Evolutionary conservation across 1,140 invertebrate genomes (phyloP).

Genomic region (Campoletis sonorensis): DNA sequence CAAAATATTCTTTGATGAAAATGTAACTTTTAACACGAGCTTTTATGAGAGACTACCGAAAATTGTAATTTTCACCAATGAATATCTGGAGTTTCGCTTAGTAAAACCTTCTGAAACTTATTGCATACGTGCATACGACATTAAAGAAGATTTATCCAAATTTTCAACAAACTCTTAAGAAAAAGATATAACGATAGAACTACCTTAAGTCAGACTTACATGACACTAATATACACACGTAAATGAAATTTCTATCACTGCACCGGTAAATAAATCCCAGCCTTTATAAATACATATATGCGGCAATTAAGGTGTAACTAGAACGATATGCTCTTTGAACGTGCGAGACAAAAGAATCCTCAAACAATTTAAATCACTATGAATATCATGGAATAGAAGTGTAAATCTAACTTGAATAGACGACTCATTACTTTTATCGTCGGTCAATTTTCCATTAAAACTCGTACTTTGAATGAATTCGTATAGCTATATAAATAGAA

Average conservation of each 20-base stretch:
- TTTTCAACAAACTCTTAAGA: too few species aligned
- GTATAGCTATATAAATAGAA: neutral
- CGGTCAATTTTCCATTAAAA: neutral
- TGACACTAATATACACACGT: neutral
- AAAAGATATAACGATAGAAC: too few species aligned
- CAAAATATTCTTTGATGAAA: too few species aligned
- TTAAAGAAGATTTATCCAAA: too few species aligned
- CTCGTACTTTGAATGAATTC: neutral
- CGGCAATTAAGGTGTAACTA: neutral
- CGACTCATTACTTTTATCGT: neutral
- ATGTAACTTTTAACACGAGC: too few species aligned
- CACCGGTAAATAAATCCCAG: neutral
- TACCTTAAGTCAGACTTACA: slow-evolving; percentile 31
- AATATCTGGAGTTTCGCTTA: too few species aligned
- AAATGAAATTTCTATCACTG: neutral
- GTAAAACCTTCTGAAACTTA: too few species aligned
- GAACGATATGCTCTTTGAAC: neutral
- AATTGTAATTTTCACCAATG: too few species aligned
- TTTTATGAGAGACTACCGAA: too few species aligned
- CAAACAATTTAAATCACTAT: neutral
- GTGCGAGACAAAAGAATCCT: neutral
- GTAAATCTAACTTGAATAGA: neutral
- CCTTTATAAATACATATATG: too few species aligned
- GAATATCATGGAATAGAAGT: neutral
- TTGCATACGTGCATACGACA: too few species aligned